Evolutionary conservation across 2,888 invertebrate species (phyloP).

Genomic region (Pristionchus entomophagus): DNA sequence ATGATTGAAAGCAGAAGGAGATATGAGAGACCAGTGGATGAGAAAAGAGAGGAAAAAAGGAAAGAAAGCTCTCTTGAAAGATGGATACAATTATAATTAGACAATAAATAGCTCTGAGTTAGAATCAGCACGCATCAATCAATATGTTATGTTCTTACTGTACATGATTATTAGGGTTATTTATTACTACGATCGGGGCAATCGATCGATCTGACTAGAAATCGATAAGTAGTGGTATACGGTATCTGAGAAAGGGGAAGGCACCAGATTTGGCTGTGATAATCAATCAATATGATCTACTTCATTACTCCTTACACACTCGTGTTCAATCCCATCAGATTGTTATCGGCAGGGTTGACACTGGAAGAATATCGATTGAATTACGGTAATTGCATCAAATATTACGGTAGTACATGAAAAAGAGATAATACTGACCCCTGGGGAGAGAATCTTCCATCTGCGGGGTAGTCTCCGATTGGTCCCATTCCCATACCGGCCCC

Average conservation of each 20-base stretch:
- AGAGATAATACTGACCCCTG: background rate
- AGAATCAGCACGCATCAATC: conserved; percentile 24
- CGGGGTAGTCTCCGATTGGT: conserved; percentile 36
- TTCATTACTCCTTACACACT: conserved; percentile 29
- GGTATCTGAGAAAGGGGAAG: conserved; percentile 36
- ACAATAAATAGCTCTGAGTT: conserved; percentile 27
- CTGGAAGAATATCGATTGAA: conserved; percentile 6
- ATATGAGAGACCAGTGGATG: conserved; percentile 37
- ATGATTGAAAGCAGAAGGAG: background rate
- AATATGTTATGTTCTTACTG: conserved; percentile 17
- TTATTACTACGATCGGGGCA: conserved; percentile 13
- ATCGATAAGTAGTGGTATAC: conserved; percentile 2
- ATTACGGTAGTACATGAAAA: too few species aligned
- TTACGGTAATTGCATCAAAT: too few species aligned
- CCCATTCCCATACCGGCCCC: background rate
- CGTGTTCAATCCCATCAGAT: conserved; percentile 40
- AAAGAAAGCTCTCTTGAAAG: background rate
- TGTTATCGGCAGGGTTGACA: background rate
- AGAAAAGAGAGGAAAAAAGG: background rate
- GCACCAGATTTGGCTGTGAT: conserved; percentile 31
- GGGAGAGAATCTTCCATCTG: conserved; percentile 45
- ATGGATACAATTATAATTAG: background rate
- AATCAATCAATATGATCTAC: conserved; percentile 23
- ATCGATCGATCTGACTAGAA: conserved; percentile 32
- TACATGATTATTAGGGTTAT: conserved; percentile 26